Base-by-base conservation (phyloP, 2,113 vertebrate genomes). In the Uria lomvia region DNA sequence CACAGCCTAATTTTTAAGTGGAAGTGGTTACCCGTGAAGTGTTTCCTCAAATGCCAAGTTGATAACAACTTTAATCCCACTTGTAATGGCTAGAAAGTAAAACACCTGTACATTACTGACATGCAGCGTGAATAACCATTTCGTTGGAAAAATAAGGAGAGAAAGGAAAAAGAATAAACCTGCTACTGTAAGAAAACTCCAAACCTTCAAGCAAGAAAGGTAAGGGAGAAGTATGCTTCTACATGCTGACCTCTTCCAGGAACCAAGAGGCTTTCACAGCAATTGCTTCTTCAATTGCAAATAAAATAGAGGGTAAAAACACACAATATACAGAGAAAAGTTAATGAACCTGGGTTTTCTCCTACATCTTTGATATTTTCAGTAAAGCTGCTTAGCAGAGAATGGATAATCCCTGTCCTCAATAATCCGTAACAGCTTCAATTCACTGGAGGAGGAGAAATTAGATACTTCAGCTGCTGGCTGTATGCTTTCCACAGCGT, bases 331-430 rank as follows among this genome's bases (percentile, higher is more conserved):
- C 47, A 84, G 36, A 26, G 14, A 50, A 86, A 94, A 86, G 45
- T 42, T 78, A 79, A 92, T 70, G 50, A 96, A 91, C 75, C 75
- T 59, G 63, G 12, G 34, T 60, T 92, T 92, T 94, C 62, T 96
- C 84, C 65, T 96, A 16, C n/a, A 80, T 86, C 88, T 92, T 81
- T 82, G 45, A 75, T 93, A 89, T 96, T 95, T 96, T 86, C 93
- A 88, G 97, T 67, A 97, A 97, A 97, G 95, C 95, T 76, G 81
- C 97, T 97, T 97, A 97, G 83, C 62, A 86, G 70, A 93, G 81
- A 90, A 89, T 55, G 73, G 43, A 93, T 97, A 97, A 97, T 97
- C 97, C 93, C 67, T 79, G 96, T 77, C 96, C 96, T 96, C 75
- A 94, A 77, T 92, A 94, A 96, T 32, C 96, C 66, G 22, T 59